Evolutionary conservation across 2,113 vertebrate species (phyloP), one percentile per base, ranked within the genome.

Genomic region (Amazona guildingii): DNA sequence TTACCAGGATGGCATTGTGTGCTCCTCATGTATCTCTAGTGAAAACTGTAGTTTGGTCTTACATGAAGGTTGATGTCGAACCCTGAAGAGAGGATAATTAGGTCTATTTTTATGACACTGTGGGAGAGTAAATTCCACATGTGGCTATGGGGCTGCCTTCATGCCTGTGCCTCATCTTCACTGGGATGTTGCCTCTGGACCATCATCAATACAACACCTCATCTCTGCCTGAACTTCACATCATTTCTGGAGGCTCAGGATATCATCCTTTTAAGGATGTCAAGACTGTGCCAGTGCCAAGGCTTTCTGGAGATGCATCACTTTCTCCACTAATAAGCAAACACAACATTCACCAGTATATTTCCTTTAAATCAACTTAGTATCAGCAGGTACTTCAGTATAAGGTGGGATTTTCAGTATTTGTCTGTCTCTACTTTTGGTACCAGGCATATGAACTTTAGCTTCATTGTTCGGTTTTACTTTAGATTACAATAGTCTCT

Each of bases 171-270:
- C 35, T 21, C 3, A 0, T 61, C 78, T 28, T 81, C 43, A 6
- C 41, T 52, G 27, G 25, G 43, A 7, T 52, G n/a, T 13, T 57
- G 46, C 52, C 37, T 37, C 46, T 2, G 1, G 77, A 31, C 17
- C 25, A 5, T n/a, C 11, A 1, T 9, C 61, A 18, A 0, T 1
- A 3, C 5, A 23, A 8, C 4, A 14, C 10, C 9, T 73, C 17
- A 12, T 31, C 43, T 79, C 46, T 33, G 18, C 41, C 74, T 11
- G 49, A 29, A 16, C 11, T 48, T 39, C 10, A 2, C 14, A 7
- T 17, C 66, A 21, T 33, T 62, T 72, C 55, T 61, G 43, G 43
- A 68, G 29, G 68, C 61, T 91, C 67, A 35, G 63, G 46, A 31
- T 39, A 39, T 59, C 0, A 1, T 55, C 37, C 0, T 2, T 2